Conservation (phyloP, 2,888 invertebrate genomes). For the Stenolophus ochropezus region DNA sequence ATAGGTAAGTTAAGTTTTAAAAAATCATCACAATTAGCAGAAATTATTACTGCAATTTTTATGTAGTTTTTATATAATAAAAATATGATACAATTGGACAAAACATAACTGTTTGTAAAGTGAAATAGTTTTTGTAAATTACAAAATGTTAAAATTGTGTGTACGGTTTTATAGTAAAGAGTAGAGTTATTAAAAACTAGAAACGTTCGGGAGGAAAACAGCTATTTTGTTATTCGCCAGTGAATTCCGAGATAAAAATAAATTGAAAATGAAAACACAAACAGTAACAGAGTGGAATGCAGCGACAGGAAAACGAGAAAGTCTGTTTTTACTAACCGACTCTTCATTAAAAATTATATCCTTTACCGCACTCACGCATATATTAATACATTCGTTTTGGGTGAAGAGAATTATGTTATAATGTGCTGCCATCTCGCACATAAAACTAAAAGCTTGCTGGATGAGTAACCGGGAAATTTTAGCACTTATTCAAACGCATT, state of each 20-base stretch:
- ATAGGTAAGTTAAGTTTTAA: too few relatives aligned
- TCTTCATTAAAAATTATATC: constrained; percentile 10
- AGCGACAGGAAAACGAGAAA: constrained; percentile 14
- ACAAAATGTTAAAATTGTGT: too few relatives aligned
- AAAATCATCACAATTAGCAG: too few relatives aligned
- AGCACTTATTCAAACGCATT: background rate
- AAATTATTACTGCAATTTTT: too few relatives aligned
- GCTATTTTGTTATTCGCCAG: background rate
- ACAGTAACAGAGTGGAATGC: constrained; percentile 19
- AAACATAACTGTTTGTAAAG: too few relatives aligned
- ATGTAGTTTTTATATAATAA: too few relatives aligned
- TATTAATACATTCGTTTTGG: background rate
- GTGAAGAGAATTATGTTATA: background rate
- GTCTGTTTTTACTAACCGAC: background rate
- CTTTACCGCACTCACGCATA: background rate
- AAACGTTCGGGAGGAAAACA: background rate
- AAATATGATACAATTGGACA: too few relatives aligned
- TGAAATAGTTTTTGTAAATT: too few relatives aligned
- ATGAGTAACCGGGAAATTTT: background rate
- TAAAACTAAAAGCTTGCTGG: background rate
- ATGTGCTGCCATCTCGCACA: background rate
- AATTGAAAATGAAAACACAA: constrained; percentile 39
- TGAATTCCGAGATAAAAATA: constrained; percentile 22
- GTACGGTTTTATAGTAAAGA: too few relatives aligned
- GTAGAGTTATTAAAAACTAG: background rate